These are phyloP conservation scores for Campoplex capitator DNA, from an alignment of 2,888 invertebrate species.

Conservation along the genomic window DNA sequence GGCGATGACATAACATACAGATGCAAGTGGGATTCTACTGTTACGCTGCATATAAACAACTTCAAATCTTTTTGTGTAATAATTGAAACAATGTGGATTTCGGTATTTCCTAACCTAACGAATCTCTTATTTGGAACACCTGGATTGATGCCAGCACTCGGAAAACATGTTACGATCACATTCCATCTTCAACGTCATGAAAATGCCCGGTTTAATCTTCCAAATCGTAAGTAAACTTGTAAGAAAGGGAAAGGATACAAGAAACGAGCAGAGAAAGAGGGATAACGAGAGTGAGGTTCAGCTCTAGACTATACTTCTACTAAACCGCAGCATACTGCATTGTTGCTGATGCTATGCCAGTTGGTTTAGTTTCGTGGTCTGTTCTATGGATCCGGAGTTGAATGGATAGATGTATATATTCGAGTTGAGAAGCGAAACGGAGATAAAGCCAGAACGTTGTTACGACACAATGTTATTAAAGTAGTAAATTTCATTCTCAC, in stretches of 20 bases:
- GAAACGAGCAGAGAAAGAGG: not conserved
- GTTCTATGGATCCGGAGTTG: slow-evolving; percentile 20
- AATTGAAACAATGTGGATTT: not conserved
- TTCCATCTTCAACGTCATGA: not conserved
- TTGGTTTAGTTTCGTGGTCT: slow-evolving; percentile 31
- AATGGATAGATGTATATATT: slow-evolving; percentile 27
- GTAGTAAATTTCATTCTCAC: slow-evolving; percentile 78
- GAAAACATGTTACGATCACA: not conserved
- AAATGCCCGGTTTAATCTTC: not conserved
- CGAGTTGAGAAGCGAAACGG: slow-evolving; percentile 29
- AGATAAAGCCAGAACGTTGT: slow-evolving; percentile 51
- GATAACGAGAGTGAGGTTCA: not conserved
- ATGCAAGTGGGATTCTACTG: not conserved
- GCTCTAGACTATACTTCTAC: slow-evolving; percentile 8
- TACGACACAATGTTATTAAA: slow-evolving; percentile 76
- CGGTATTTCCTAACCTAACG: not conserved
- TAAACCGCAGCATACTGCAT: slow-evolving; percentile 36
- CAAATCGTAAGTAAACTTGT: not conserved
- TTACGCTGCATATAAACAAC: not conserved
- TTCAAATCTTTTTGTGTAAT: not conserved
- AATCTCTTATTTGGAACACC: not conserved
- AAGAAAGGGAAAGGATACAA: not conserved
- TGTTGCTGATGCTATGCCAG: slow-evolving; percentile 44
- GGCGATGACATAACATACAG: not conserved
- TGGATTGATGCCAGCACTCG: not conserved